A percentile compares a stretch with the other conserved stretches of the same genome.
Conservation (phyloP, 2,113 vertebrate species). For the Scatophagus argus region DNA sequence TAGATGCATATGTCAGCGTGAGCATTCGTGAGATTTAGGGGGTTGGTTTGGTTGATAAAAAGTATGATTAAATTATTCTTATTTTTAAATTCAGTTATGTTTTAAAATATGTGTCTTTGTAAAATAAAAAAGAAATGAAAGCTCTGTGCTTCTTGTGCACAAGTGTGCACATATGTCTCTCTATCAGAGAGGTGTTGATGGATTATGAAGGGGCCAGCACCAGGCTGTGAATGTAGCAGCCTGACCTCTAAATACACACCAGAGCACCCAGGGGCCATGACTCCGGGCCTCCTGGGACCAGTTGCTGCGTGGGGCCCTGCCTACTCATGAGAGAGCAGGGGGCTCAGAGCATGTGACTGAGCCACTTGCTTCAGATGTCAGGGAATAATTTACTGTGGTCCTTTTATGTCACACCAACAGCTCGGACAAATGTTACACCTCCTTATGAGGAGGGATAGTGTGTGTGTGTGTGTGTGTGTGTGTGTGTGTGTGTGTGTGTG, state of each 20-base stretch:
- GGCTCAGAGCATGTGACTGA: slow-evolving; percentile 37
- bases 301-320: slow-evolving; percentile 61
- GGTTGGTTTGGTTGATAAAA: background rate
- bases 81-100: background rate
- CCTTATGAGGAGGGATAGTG: background rate
- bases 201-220: slow-evolving; percentile 35
- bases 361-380: slow-evolving; percentile 67
- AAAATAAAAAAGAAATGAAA: background rate
- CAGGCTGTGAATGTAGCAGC: slow-evolving; percentile 32
- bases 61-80: background rate
- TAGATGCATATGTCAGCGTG: background rate
- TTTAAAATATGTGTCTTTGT: background rate
- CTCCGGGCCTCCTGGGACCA: slow-evolving; percentile 56
- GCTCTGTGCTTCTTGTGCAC: background rate
- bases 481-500: background rate
- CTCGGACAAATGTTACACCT: slow-evolving; percentile 47
- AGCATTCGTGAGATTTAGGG: background rate
- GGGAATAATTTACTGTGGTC: slow-evolving; percentile 42
- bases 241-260: slow-evolving; percentile 59
- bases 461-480: slow-evolving; percentile 1
- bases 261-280: slow-evolving; percentile 40
- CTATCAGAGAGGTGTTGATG: slow-evolving; percentile 29
- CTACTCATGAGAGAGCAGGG: background rate
- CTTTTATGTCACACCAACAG: slow-evolving; percentile 46
- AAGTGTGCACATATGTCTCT: background rate